phyloP scores from a whole-genome alignment of 2,113 vertebrate species.

The Agapornis roseicollis region DNA sequence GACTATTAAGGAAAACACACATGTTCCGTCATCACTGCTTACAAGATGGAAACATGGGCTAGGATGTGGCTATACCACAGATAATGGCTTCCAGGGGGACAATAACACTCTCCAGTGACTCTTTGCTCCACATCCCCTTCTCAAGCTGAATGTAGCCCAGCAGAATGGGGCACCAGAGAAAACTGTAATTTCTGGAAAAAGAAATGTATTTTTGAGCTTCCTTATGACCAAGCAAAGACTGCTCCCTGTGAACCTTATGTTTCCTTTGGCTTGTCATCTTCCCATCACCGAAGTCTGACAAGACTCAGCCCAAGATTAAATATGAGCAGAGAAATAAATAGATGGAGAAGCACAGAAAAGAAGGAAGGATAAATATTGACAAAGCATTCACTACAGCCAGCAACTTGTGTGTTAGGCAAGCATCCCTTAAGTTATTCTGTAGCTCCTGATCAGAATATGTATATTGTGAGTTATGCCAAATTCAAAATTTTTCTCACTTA shows the following conservation, averaged over 20 bases:
- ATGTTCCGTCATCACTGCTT: neutral
- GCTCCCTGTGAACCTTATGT: neutral
- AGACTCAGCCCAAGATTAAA: neutral
- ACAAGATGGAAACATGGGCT: neutral
- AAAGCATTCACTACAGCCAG: neutral
- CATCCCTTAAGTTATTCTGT: neutral
- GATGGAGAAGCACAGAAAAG: neutral
- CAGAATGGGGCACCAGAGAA: neutral
- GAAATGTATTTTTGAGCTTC: neutral
- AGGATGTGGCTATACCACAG: neutral
- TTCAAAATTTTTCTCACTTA: conserved; percentile 48
- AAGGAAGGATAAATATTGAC: neutral
- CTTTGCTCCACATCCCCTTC: neutral
- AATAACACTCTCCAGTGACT: neutral
- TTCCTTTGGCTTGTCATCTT: neutral
- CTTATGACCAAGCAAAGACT: neutral
- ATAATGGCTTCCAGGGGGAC: neutral
- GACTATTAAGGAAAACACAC: neutral
- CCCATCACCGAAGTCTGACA: neutral
- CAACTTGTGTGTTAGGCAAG: neutral
- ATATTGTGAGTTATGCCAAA: neutral
- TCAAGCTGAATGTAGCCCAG: neutral
- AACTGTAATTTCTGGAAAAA: neutral
- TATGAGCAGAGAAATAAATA: neutral
- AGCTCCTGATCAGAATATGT: neutral